Percentiles rank a stretch among this genome's conserved stretches.
These are phyloP conservation scores for Aporophyla nigra DNA, from an alignment of 2,888 invertebrate genomes.

Conservation along the genomic window DNA sequence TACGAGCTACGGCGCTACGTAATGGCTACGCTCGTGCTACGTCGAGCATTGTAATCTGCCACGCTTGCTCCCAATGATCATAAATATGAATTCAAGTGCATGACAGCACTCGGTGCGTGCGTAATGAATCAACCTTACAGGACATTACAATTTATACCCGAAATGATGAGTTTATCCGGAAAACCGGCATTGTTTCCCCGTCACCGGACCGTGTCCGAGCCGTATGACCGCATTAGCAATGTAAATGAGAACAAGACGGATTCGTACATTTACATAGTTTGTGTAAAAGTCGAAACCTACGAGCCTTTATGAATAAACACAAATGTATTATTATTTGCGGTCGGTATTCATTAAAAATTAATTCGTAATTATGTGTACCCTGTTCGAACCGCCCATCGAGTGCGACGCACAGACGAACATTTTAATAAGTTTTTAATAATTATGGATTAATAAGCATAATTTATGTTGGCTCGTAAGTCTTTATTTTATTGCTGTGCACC, in stretches of 20 bases:
- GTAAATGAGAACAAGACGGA: constrained; percentile 67
- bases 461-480: too few relatives aligned
- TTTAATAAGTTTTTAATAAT: not conserved
- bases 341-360: constrained; percentile 1
- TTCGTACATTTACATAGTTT: constrained; percentile 67
- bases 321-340: constrained; percentile 21
- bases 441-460: not conserved
- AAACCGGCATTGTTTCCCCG: constrained; percentile 58
- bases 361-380: constrained; percentile 1
- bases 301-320: constrained; percentile 33
- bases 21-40: constrained; percentile 41
- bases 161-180: constrained; percentile 64
- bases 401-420: not conserved
- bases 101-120: constrained; percentile 39
- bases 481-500: not conserved
- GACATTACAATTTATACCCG: constrained; percentile 54
- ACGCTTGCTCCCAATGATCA: constrained; percentile 33
- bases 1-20: constrained; percentile 56
- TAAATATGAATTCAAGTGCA: constrained; percentile 44
- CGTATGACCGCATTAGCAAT: constrained; percentile 65
- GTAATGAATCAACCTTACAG: constrained; percentile 54
- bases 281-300: constrained; percentile 55
- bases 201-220: constrained; percentile 45
- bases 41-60: constrained; percentile 32
- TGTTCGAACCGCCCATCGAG: not conserved